Conservation (phyloP, 2,797 vertebrate species). For the Psittacula echo region DNA sequence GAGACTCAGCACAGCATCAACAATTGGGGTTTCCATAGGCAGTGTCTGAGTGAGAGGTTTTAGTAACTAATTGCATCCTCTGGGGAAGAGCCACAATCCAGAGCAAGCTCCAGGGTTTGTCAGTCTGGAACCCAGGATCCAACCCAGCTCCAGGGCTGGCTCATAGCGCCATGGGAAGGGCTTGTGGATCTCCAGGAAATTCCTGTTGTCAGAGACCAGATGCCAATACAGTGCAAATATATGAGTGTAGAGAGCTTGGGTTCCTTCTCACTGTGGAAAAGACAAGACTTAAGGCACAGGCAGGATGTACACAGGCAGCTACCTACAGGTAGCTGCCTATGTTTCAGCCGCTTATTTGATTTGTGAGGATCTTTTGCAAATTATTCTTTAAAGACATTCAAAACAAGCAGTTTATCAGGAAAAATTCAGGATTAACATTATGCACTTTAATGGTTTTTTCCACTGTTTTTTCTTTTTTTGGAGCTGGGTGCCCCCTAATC, state of each 20-base stretch:
- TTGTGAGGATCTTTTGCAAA: not conserved
- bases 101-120: not conserved
- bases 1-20: not conserved
- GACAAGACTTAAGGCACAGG: not conserved
- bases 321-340: not conserved
- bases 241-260: not conserved
- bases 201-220: not conserved
- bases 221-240: not conserved
- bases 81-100: not conserved
- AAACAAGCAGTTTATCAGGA: not conserved
- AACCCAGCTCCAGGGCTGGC: accelerated
- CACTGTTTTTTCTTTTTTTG: not conserved
- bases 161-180: accelerated
- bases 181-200: not conserved
- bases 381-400: not conserved
- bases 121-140: not conserved
- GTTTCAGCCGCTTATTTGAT: not conserved
- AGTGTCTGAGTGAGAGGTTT: not conserved
- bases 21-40: accelerated
- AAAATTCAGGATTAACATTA: not conserved
- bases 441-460: not conserved
- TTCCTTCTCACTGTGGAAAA: not conserved
- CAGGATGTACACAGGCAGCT: not conserved
- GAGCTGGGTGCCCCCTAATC: not conserved
- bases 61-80: accelerated